phyloP scores from a whole-genome alignment of 2,888 invertebrate genomes.

The Limulus polyphemus region DNA sequence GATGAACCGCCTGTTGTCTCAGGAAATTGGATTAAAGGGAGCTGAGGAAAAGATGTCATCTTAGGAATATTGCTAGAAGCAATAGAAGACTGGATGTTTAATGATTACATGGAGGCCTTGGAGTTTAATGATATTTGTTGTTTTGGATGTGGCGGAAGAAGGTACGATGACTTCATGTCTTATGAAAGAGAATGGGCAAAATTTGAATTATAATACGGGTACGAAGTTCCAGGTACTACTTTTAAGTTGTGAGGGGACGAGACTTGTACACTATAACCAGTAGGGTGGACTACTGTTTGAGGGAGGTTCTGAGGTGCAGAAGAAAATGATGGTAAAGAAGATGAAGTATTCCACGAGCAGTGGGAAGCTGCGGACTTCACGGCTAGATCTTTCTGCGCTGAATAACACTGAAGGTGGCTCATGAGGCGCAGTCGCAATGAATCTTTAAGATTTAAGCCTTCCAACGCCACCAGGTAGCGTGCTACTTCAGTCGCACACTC shows the following conservation, averaged over 20 bases:
- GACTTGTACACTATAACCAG: slow-evolving; percentile 7
- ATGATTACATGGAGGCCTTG: slow-evolving; percentile 12
- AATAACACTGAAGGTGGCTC: slow-evolving; percentile 89
- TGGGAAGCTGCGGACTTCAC: slow-evolving; percentile 45
- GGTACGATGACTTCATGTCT: not conserved
- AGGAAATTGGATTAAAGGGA: slow-evolving; percentile 4
- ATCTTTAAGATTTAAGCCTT: slow-evolving; percentile 90
- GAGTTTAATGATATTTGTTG: slow-evolving; percentile 15
- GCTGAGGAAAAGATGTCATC: slow-evolving; percentile 8
- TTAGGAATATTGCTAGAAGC: slow-evolving; percentile 11
- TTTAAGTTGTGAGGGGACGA: slow-evolving; percentile 1
- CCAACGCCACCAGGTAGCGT: slow-evolving; percentile 83
- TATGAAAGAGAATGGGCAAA: not conserved
- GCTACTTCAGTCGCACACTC: slow-evolving; percentile 94
- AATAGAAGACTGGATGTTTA: slow-evolving; percentile 4
- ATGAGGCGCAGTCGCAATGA: slow-evolving; percentile 76
- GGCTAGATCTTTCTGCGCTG: slow-evolving; percentile 72
- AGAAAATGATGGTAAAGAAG: slow-evolving; percentile 12
- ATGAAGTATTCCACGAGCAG: slow-evolving; percentile 12
- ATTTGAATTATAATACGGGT: not conserved
- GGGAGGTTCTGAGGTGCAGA: slow-evolving; percentile 10
- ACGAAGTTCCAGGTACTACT: no score
- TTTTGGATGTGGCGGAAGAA: not conserved
- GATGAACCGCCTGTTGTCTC: not conserved
- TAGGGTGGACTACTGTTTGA: not conserved